Conservation (phyloP, 2,113 vertebrate species). For the Chascanopsetta lugubris region DNA sequence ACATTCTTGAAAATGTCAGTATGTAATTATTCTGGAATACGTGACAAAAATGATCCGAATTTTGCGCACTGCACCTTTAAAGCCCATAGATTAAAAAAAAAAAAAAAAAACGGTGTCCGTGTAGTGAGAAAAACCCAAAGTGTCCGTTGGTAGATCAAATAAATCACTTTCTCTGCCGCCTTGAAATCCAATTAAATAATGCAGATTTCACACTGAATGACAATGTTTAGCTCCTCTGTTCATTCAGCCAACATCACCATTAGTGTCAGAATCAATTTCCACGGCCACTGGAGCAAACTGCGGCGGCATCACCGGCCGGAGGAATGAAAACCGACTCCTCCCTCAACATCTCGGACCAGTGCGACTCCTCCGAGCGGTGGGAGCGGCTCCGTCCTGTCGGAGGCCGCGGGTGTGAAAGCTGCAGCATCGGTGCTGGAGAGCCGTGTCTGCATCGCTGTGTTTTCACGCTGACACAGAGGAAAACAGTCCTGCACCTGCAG, state of each 20-base stretch:
- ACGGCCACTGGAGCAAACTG: slow-evolving; percentile 9
- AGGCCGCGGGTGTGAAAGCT: slow-evolving; percentile 7
- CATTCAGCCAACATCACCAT: slow-evolving; percentile 14
- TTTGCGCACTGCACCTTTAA: no score
- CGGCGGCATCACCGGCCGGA: slow-evolving; percentile 8
- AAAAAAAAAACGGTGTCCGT: slow-evolving; percentile 12
- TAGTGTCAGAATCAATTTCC: slow-evolving; percentile 28
- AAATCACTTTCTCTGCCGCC: slow-evolving; percentile 18
- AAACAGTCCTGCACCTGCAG: not conserved
- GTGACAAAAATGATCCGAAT: no score
- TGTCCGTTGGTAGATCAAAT: slow-evolving; percentile 23
- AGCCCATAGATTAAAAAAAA: slow-evolving; percentile 29
- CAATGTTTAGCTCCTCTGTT: slow-evolving; percentile 6
- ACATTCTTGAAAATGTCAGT: no score
- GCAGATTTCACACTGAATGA: slow-evolving; percentile 22
- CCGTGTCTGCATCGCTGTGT: not conserved
- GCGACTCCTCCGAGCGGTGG: slow-evolving; percentile 15
- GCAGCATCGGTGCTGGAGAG: slow-evolving; percentile 1
- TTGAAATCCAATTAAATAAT: slow-evolving; percentile 40
- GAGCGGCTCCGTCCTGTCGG: slow-evolving; percentile 6
- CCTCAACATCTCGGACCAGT: slow-evolving; percentile 47
- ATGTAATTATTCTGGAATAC: no score
- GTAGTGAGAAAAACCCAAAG: slow-evolving; percentile 14
- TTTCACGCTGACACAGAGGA: no score
- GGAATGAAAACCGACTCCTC: slow-evolving; percentile 34